phyloP scores from a whole-genome alignment of 2,888 invertebrate genomes.

The Drepanosiphum platanoidis region DNA sequence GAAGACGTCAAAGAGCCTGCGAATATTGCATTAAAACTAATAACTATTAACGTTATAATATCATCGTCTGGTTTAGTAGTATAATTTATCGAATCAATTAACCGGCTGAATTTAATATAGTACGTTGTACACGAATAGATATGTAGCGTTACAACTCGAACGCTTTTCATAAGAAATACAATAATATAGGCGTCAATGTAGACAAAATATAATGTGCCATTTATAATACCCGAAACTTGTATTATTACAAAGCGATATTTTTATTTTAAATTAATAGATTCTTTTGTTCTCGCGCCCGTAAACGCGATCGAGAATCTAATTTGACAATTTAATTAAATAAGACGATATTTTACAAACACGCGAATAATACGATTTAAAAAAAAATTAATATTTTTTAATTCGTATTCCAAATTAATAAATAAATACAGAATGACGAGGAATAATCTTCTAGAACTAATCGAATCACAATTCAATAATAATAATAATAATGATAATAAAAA shows the following conservation, averaged over 20 bases:
- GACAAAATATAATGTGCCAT: neutral
- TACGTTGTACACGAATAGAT: neutral
- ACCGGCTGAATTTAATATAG: neutral
- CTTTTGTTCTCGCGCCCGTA: too few species aligned
- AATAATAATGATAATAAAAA: too few species aligned
- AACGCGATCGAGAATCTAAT: too few species aligned
- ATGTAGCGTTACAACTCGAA: neutral
- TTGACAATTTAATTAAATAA: too few species aligned
- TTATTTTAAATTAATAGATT: too few species aligned
- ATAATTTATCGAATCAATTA: slow-evolving; percentile 23
- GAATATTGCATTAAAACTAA: slow-evolving; percentile 50
- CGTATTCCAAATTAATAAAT: too few species aligned
- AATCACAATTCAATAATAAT: slow-evolving; percentile 16
- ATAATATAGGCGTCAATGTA: neutral
- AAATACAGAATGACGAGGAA: neutral
- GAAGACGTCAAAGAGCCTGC: slow-evolving; percentile 20
- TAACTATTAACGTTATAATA: slow-evolving; percentile 18
- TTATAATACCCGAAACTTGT: too few species aligned
- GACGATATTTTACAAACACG: too few species aligned
- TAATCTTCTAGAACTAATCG: slow-evolving; percentile 8
- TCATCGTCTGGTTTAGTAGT: slow-evolving; percentile 10
- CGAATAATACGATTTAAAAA: too few species aligned
- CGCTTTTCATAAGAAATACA: neutral
- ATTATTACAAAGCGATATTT: too few species aligned
- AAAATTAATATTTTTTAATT: too few species aligned